Base-by-base conservation (phyloP, 1,140 invertebrate species). In the Drosophila sproati region DNA sequence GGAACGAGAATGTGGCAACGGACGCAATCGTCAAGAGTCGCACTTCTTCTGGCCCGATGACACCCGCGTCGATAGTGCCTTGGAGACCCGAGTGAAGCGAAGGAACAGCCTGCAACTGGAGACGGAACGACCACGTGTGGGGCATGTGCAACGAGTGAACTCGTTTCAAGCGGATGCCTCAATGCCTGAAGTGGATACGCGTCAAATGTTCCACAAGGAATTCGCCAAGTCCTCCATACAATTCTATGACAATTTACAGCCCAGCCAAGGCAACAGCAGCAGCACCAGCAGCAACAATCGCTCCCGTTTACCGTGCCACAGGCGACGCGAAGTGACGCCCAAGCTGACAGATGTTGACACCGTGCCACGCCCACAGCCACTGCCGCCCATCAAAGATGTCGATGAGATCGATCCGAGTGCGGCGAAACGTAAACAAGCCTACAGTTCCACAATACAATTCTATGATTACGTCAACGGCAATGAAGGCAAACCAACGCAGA, bases 1-100 rank as follows among this genome's bases (percentile, higher is more conserved):
- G 61, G 91, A 91, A 10, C 82, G 82, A 12, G 73, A 63, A 34
- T 51, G 43, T 31, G 77, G 54, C 31, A 60, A 31, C 32, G 77
- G 73, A 6, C 67, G 48, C 48, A 74, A 92, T 66, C 91, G 91
- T 4, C 76, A 90, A 64, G 82, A 92, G 55, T 92, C 91, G 5
- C 91, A 92, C 41, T 90, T 92, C 52, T 92, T 90, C 56, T 92
- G 91, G 91, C 91, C 91, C 0, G 91, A 92, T 41, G 91, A 92
- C 8, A 82, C 88, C 0, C 62, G 67, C 3, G 70, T 73, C 8
- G 91, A 91, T 4, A 85, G 85, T 6, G 85, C 80, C 0, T 61
- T 82, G 51, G 91, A 92, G 55, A 80, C 67, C 28, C 75, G 87
- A 0, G 61, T 87, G 0, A 87, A 78, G 52, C 71, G 91, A 1